Evolutionary conservation across 1,140 invertebrate species (phyloP), one percentile per base, ranked within the genome.

Genomic region (Hycleus cichorii): DNA sequence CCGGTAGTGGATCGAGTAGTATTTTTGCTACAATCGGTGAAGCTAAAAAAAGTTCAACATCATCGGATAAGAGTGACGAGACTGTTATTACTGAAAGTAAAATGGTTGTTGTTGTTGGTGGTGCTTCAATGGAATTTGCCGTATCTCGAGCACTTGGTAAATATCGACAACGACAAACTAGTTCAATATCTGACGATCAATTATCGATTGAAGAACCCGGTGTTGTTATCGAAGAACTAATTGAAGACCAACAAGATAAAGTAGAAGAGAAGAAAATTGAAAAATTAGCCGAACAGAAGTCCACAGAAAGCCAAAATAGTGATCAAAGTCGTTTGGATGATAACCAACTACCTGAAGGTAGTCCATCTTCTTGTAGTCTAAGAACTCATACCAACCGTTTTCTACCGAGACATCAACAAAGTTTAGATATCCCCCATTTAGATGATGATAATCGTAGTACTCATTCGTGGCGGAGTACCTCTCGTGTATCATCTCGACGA

Each of bases 371-470:
- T 24, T 80, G 81, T 49, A 84, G 79, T 65, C 74, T 77, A 50
- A 72, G 81, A 52, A 77, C 79, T 45, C 72, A 81, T 57, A 73
- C 75, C 24, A 79, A 75, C 59, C 78, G 84, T 66, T 83, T 82
- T 72, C 73, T 82, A 57, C 79, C 85, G 2, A 76, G 83, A 62
- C 86, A 88, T 72, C 88, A 89, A 65, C 84, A 87, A 68, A 89
- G 88, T 43, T 78, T 92, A 38, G 89, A 91, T 74, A 88, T 91
- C 60, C 90, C 90, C 2, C 78, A 79, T 50, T 83, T 85, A 55
- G 84, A 88, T 60, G 90, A 92, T 59, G 91, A 93, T 53, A 90
- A 93, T 66, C 91, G 86, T 62, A 92, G 89, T 70, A 91, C 88
- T 3, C 87, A 92, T 76, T 92, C 90, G 0, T 90, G 87, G 76